Conservation (phyloP, 2,797 vertebrate species). For the Trichosurus vulpecula region DNA sequence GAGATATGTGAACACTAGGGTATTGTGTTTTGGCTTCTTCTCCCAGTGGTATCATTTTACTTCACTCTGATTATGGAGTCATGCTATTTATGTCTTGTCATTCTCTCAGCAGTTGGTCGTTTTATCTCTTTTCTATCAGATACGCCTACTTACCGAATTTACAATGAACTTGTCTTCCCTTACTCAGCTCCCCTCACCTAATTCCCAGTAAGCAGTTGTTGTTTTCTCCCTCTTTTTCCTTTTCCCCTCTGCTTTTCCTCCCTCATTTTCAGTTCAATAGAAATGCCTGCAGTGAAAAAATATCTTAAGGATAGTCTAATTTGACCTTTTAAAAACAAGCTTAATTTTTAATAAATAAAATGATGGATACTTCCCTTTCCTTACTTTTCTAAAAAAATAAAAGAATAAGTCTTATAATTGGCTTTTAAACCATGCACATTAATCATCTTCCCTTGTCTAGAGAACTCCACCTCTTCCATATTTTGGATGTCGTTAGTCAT, state of each 20-base stretch:
- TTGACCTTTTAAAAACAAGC: background rate
- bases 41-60: constrained; percentile 5
- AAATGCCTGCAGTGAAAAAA: background rate
- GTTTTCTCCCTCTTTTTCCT: background rate
- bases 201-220: background rate
- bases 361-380: background rate
- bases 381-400: background rate
- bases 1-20: background rate
- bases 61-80: constrained; percentile 8
- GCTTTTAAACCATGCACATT: background rate
- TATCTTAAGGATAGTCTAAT: background rate
- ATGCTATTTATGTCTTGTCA: background rate
- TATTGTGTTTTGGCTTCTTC: background rate
- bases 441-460: constrained; percentile 1
- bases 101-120: background rate
- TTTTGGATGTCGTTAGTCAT: background rate
- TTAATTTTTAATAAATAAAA: background rate
- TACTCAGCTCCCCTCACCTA: background rate
- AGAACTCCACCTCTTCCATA: background rate
- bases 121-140: background rate
- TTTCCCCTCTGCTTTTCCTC: background rate
- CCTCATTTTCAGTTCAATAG: background rate
- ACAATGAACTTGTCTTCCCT: background rate
- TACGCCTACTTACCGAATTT: background rate
- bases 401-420: background rate